phyloP scores from a whole-genome alignment of 2,113 vertebrate species.

The Mirza zaza region DNA sequence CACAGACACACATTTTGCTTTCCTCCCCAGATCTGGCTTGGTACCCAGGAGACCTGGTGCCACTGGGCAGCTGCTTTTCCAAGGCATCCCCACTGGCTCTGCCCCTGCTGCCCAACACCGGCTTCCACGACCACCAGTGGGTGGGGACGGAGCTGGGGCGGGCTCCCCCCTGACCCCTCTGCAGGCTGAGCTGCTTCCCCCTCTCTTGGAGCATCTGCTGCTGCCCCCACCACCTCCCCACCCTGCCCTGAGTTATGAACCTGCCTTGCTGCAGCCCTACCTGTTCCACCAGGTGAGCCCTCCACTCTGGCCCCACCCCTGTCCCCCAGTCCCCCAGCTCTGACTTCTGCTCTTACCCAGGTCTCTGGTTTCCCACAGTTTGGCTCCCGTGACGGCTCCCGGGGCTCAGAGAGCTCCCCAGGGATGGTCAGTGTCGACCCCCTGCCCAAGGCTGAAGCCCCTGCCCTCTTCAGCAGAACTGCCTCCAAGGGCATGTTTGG shows the following conservation, averaged over 20 bases:
- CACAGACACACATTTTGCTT: slow-evolving; percentile 27
- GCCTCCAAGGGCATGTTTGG: slow-evolving; percentile 79
- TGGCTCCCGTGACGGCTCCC: slow-evolving; percentile 86
- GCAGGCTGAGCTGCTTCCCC: slow-evolving; percentile 83
- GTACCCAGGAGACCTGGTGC: slow-evolving; percentile 62
- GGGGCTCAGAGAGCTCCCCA: slow-evolving; percentile 83
- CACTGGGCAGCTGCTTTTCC: slow-evolving; percentile 57
- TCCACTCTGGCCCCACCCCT: not conserved
- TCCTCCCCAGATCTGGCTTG: slow-evolving; percentile 67
- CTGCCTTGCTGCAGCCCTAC: slow-evolving; percentile 90
- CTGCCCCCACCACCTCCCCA: slow-evolving; percentile 86
- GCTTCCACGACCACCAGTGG: slow-evolving; percentile 42
- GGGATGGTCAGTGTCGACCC: slow-evolving; percentile 74
- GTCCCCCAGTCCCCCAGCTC: not conserved
- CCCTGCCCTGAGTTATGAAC: slow-evolving; percentile 86
- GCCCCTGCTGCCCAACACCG: slow-evolving; percentile 41
- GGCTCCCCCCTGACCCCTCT: slow-evolving; percentile 84
- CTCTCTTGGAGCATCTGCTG: slow-evolving; percentile 93
- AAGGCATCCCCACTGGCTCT: slow-evolving; percentile 57
- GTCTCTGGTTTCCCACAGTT: slow-evolving; percentile 85
- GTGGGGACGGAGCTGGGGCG: not conserved
- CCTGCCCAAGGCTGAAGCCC: slow-evolving; percentile 67
- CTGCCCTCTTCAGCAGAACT: slow-evolving; percentile 80
- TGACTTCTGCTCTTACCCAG: slow-evolving; percentile 35
- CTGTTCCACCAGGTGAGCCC: slow-evolving; percentile 90